Conservation (phyloP, 2,113 vertebrate genomes). For the Turdus rufiventris region DNA sequence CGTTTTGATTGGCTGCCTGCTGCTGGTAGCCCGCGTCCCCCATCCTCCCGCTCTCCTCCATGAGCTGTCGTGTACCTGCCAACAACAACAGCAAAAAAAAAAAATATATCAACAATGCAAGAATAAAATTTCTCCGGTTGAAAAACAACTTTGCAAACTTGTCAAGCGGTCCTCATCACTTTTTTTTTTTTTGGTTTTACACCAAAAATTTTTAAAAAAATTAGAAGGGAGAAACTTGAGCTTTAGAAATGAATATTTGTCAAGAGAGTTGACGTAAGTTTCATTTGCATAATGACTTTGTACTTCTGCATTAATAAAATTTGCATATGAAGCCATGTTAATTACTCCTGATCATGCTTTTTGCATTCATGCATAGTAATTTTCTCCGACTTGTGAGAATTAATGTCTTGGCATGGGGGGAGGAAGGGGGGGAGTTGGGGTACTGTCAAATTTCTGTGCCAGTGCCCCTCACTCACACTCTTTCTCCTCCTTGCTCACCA, state of each 20-base stretch:
- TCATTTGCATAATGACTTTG: slow-evolving; percentile 99
- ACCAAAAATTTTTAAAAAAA: slow-evolving; percentile 70
- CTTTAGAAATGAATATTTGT: slow-evolving; percentile 98
- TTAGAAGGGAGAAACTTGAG: slow-evolving; percentile 84
- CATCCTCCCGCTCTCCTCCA: slow-evolving; percentile 68
- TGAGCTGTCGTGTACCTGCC: slow-evolving; percentile 80
- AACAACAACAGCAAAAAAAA: slow-evolving; percentile 57
- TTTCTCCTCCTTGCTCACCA: slow-evolving; percentile 63
- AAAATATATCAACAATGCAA: slow-evolving; percentile 67
- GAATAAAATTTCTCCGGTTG: slow-evolving; percentile 78
- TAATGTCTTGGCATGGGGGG: slow-evolving; percentile 94
- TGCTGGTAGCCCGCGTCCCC: slow-evolving; percentile 74
- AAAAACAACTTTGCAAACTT: slow-evolving; percentile 86
- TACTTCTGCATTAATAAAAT: slow-evolving; percentile 99
- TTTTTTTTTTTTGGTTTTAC: slow-evolving; percentile 37
- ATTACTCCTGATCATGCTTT: slow-evolving; percentile 99
- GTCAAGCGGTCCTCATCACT: slow-evolving; percentile 70
- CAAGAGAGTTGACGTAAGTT: slow-evolving; percentile 98
- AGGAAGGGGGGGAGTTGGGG: slow-evolving; percentile 65
- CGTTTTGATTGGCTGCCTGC: slow-evolving; percentile 86
- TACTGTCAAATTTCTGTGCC: slow-evolving; percentile 76
- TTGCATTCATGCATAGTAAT: slow-evolving; percentile 99
- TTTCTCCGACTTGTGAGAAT: slow-evolving; percentile 99
- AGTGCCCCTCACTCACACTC: slow-evolving; percentile 69
- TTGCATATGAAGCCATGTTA: slow-evolving; percentile 99